Evolutionary conservation across 2,113 vertebrate species (phyloP).

Genomic region (Triplophysa siluroides): DNA sequence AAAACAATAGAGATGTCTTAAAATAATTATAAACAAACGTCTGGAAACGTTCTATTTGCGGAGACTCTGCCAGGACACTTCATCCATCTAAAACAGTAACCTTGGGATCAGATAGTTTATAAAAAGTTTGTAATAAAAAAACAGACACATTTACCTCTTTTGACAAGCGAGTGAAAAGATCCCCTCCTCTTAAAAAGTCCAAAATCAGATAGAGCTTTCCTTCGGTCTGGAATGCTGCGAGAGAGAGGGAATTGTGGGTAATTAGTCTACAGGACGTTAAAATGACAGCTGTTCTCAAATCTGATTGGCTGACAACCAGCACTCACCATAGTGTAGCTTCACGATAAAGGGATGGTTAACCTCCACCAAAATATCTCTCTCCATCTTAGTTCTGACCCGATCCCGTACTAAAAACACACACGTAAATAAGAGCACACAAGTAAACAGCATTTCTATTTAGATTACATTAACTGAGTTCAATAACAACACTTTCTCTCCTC

Average conservation of each 20-base stretch:
- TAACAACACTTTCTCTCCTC: constrained; percentile 8
- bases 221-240: constrained; percentile 85
- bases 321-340: constrained; percentile 84
- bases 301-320: background rate
- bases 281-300: constrained; percentile 14
- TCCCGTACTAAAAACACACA: constrained; percentile 75
- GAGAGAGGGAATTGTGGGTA: background rate
- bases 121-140: too few relatives aligned
- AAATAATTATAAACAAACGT: too few relatives aligned
- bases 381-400: constrained; percentile 86
- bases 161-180: constrained; percentile 86
- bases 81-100: too few relatives aligned
- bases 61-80: too few relatives aligned
- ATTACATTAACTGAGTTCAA: background rate
- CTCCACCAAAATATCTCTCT: constrained; percentile 86
- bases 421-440: constrained; percentile 16
- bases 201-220: constrained; percentile 87
- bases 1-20: too few relatives aligned
- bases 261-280: background rate
- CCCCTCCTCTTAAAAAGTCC: constrained; percentile 85
- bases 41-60: too few relatives aligned
- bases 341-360: constrained; percentile 88
- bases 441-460: background rate
- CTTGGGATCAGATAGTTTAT: too few relatives aligned
- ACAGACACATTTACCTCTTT: constrained; percentile 75